Conservation (phyloP, 2,797 vertebrate genomes). For the Halcyon chelicuti region DNA sequence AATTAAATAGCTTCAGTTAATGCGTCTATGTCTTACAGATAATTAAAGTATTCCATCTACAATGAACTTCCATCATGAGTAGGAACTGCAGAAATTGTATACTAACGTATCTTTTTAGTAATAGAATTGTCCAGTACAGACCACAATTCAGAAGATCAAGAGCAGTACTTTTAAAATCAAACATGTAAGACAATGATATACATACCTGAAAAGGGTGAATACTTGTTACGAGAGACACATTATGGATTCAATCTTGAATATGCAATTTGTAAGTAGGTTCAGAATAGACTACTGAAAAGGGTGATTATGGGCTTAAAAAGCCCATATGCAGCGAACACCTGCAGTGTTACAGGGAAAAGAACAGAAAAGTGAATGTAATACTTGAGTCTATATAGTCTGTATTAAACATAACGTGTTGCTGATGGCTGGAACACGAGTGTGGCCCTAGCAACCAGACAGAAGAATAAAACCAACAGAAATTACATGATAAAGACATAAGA, state of each 20-base stretch:
- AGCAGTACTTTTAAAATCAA: background rate
- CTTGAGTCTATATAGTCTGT: background rate
- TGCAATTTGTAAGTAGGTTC: background rate
- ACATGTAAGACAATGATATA: background rate
- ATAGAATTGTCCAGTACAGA: background rate
- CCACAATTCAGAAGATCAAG: background rate
- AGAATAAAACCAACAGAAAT: background rate
- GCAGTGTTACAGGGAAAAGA: background rate
- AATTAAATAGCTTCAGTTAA: background rate
- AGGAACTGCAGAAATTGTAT: background rate
- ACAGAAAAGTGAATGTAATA: background rate
- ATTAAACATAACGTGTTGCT: background rate
- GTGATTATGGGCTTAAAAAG: background rate
- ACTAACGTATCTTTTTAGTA: background rate
- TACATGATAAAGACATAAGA: background rate
- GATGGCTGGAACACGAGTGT: background rate
- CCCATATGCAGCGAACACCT: background rate
- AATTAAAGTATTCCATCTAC: background rate
- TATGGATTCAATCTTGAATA: background rate
- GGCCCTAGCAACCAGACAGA: background rate
- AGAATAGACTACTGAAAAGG: background rate
- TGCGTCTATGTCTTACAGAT: background rate
- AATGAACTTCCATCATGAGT: background rate
- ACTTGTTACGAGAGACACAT: fast-evolving
- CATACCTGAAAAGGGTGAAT: background rate